Evolutionary conservation across 2,888 invertebrate genomes (phyloP), one percentile per base, ranked within the genome.

Genomic region (Agrochola circellaris): DNA sequence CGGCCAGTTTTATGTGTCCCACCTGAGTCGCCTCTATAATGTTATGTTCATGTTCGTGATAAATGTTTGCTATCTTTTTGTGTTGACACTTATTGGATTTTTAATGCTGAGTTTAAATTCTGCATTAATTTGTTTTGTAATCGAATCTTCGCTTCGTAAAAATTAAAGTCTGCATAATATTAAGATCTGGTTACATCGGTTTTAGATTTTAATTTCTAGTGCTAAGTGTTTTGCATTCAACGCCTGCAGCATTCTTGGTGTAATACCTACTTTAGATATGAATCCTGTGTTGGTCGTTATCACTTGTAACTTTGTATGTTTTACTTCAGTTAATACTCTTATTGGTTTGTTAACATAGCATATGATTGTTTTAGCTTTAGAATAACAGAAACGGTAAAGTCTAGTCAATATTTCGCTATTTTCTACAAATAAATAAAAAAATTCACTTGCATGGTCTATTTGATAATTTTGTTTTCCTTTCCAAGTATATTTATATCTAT

Each of bases 1-100:
- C 90, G 79, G 71, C 87, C 83, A 90, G 90, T 92, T 95, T 94
- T 94, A 94, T 94, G 92, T 86, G 68, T 84, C 87, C 83, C 90
- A 92, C 91, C 92, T 91, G 90, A 92, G 91, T 84, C 82, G 89
- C 85, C 89, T 81, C 69, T 88, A 81, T 88, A 75, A 82, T 91
- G 86, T 89, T 90, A 89, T 91, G 87, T 90, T 79, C 85, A 85
- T 87, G 82, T 82, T 81, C 78, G 67, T 85, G 85, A 82, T 89
- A 86, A 87, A 88, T 83, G 75, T 80, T 76, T 78, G 79, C 75
- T 67, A 73, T 82, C 82, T 89, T 89, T 86, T 87, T 86, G 68
- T 84, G 58, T 61, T 75, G 73, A 76, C 70, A 75, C 79, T 83
- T 77, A 83, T 86, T 82, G 75, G 71, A 82, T 86, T 72, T 82